Conservation (phyloP, 2,888 invertebrate species). For the Abrostola triplasia region DNA sequence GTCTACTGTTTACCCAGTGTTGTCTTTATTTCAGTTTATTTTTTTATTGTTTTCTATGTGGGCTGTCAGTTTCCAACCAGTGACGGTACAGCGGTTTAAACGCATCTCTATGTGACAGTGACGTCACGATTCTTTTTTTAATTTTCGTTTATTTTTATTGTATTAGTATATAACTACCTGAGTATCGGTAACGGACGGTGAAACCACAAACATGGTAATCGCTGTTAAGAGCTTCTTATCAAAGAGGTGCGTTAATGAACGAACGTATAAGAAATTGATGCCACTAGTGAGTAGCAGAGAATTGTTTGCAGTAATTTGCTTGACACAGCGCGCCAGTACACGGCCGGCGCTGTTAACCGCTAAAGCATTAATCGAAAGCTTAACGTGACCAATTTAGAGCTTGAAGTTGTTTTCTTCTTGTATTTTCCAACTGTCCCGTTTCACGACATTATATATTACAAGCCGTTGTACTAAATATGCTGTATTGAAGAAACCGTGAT, state of each 20-base stretch:
- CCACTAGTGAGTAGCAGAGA: conserved; percentile 59
- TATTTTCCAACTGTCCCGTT: conserved; percentile 83
- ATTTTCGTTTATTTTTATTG: conserved; percentile 34
- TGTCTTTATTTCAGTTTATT: conserved; percentile 65
- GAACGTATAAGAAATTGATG: conserved; percentile 42
- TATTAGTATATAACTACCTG: conserved; percentile 33
- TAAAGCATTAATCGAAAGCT: conserved; percentile 83
- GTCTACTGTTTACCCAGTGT: conserved; percentile 78
- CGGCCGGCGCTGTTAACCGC: conserved; percentile 71
- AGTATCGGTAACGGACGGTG: conserved; percentile 41
- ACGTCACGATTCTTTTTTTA: conserved; percentile 36
- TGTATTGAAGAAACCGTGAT: conserved; percentile 62
- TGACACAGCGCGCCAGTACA: conserved; percentile 67
- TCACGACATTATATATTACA: conserved; percentile 77
- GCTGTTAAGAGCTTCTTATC: conserved; percentile 57
- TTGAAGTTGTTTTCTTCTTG: conserved; percentile 83
- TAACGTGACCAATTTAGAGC: conserved; percentile 86
- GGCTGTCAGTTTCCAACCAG: conserved; percentile 56
- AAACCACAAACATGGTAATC: conserved; percentile 54
- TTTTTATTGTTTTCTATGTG: conserved; percentile 57
- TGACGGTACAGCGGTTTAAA: conserved; percentile 45
- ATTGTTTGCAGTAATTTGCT: conserved; percentile 73
- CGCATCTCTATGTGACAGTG: conserved; percentile 54
- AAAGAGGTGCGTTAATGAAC: conserved; percentile 45
- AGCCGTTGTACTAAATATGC: conserved; percentile 70